Evolutionary conservation across 2,888 invertebrate species (phyloP), one percentile per base, ranked within the genome.

Genomic region (Apodemia mormo): DNA sequence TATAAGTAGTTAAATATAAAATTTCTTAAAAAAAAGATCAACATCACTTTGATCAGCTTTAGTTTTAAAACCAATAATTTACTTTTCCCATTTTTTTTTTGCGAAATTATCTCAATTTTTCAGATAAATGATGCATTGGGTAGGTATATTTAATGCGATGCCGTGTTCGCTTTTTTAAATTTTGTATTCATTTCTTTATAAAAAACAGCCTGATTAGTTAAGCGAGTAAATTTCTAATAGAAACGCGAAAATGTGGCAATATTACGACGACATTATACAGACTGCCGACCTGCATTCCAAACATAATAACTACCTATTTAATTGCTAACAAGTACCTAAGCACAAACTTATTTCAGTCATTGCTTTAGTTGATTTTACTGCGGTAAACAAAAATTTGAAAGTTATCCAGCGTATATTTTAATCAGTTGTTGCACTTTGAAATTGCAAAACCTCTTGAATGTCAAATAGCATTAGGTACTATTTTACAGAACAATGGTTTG

Each of bases 341-440:
- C 33, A 61, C 61, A 61, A 61, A 61, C 61, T 30, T 33, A 61
- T 61, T 61, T 61, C 61, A 33, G 61, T 61, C 37, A 61, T 37
- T 37, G 37, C 61, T 4, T 37, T 61, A 61, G 61, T 37, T 52
- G 52, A 52, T 33, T 61, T 33, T 14, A 61, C 61, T 61, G 61
- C 14, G 61, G 61, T 61, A 33, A 37, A 37, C 61, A 61, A 61
- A 61, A 61, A 61, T 61, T 61, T 61, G 61, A 61, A 61, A 61
- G 61, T 61, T 14, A 14, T 30, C 8, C 29, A 33, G 33, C 61
- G 33, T 33, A 33, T 7, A 61, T 33, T 61, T 33, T 33, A 33
- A 61, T 61, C 22, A 22, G 10, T 37, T 33, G 14, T 61, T 33
- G 61, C 30, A 61, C 61, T 58, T 58, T 61, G 33, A 30, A 52